These are phyloP conservation scores for Ennomos erosarius DNA, from an alignment of 2,888 invertebrate genomes.

Conservation along the genomic window DNA sequence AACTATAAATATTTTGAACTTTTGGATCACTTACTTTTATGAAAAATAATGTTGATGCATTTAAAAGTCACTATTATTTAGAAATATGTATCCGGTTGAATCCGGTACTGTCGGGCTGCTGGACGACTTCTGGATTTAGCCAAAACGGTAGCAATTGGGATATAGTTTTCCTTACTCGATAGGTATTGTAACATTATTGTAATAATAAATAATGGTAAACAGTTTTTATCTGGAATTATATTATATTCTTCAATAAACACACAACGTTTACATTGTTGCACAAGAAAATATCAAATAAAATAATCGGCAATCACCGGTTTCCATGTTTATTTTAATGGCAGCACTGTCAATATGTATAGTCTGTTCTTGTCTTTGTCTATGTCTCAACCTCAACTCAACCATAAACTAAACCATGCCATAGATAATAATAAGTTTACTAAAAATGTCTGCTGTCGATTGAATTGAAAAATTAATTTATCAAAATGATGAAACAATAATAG, in stretches of 20 bases:
- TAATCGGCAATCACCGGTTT: conserved; percentile 34
- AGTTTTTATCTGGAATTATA: no score
- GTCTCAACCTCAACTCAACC: no score
- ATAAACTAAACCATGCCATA: no score
- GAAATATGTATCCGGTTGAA: conserved; percentile 44
- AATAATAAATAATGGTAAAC: no score
- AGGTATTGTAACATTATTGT: no score
- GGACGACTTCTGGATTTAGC: conserved; percentile 82
- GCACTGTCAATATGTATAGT: conserved; percentile 54
- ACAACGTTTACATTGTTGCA: no score
- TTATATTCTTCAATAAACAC: no score
- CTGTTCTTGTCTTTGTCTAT: conserved; percentile 36
- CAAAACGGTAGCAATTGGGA: conserved; percentile 50
- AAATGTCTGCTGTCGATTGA: conserved; percentile 80
- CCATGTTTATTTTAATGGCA: conserved; percentile 44
- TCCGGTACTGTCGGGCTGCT: conserved; percentile 73
- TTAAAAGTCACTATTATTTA: conserved; percentile 3
- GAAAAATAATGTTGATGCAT: not conserved
- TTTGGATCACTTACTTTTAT: not conserved
- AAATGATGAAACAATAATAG: conserved; percentile 67
- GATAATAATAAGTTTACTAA: conserved; percentile 48
- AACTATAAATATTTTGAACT: not conserved
- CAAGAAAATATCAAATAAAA: no score
- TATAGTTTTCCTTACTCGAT: conserved; percentile 18
- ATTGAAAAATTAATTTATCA: conserved; percentile 70